Percentiles rank a stretch among this genome's conserved stretches.
phyloP scores from a whole-genome alignment of 2,113 vertebrate genomes.

The Climacteris rufus region DNA sequence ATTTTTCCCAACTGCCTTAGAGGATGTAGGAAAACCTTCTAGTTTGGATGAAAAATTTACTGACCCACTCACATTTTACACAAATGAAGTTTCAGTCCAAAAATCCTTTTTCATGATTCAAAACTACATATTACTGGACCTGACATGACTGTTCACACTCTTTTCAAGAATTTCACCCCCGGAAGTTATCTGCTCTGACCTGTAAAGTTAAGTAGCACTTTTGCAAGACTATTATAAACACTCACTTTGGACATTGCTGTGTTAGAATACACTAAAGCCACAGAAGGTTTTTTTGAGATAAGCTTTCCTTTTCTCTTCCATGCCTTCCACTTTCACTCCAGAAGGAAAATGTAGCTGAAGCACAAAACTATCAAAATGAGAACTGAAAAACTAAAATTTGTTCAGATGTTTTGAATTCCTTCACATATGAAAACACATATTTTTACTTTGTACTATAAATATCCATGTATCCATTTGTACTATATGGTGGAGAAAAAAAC shows the following conservation, averaged over 20 bases:
- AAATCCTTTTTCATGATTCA: not conserved
- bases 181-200: not conserved
- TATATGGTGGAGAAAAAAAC: not conserved
- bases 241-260: not conserved
- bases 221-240: not conserved
- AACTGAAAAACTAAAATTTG: not conserved
- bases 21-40: not conserved
- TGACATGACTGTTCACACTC: not conserved
- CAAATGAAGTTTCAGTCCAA: not conserved
- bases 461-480: not conserved
- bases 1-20: not conserved
- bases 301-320: not conserved
- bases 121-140: not conserved
- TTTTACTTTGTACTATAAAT: not conserved
- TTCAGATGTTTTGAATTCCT: conserved; percentile 1
- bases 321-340: not conserved
- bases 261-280: not conserved
- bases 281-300: conserved; percentile 40
- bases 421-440: not conserved
- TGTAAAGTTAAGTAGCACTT: not conserved
- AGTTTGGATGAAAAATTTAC: not conserved
- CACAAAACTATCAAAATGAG: not conserved
- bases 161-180: not conserved
- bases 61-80: not conserved
- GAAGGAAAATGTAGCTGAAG: not conserved